Evolutionary conservation across 2,113 vertebrate genomes (phyloP).

Genomic region (Polypterus senegalus): DNA sequence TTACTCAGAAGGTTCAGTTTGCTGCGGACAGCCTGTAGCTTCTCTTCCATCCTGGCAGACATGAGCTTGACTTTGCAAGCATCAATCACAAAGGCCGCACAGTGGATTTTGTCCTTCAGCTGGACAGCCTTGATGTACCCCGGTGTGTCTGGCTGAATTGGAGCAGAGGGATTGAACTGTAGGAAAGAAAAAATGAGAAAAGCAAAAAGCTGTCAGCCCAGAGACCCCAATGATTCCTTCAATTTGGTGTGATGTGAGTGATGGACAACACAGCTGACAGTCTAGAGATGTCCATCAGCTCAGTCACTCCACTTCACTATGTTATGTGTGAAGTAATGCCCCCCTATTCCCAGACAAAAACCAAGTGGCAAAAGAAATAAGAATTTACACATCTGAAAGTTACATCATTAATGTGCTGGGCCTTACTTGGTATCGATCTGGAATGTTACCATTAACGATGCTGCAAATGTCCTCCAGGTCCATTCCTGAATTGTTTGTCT

Average conservation of each 20-base stretch:
- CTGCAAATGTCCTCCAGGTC: constrained; percentile 33
- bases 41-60: constrained; percentile 34
- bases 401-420: too few relatives aligned
- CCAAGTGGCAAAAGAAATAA: too few relatives aligned
- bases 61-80: constrained; percentile 36
- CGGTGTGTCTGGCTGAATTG: neutral
- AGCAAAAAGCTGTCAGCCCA: too few relatives aligned
- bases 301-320: too few relatives aligned
- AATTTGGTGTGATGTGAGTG: too few relatives aligned
- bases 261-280: too few relatives aligned
- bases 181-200: constrained; percentile 13
- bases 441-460: constrained; percentile 40
- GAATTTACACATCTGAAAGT: too few relatives aligned
- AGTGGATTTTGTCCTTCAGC: constrained; percentile 24
- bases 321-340: too few relatives aligned
- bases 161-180: constrained; percentile 18
- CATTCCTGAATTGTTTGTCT: constrained; percentile 30
- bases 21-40: constrained; percentile 36
- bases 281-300: too few relatives aligned
- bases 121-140: constrained; percentile 9
- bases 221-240: too few relatives aligned
- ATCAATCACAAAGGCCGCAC: constrained; percentile 35
- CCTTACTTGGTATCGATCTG: constrained; percentile 42
- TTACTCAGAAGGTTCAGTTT: constrained; percentile 32
- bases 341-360: too few relatives aligned